A percentile compares a stretch with the other conserved stretches of the same genome.
phyloP scores from a whole-genome alignment of 2,797 vertebrate species.

The Eupleurogrammus muticus region DNA sequence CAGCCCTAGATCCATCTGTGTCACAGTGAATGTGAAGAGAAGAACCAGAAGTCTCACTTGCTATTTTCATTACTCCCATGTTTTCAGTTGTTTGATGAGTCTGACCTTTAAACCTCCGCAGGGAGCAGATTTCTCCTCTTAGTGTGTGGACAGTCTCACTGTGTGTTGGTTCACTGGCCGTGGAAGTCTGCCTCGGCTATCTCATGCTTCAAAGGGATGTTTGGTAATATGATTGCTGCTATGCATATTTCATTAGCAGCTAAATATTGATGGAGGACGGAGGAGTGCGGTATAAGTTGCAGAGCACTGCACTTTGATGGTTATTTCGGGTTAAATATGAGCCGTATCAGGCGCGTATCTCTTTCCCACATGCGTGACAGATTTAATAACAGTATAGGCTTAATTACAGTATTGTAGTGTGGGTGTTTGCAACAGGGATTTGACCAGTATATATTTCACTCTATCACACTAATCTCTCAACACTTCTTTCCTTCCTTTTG shows the following conservation, averaged over 20 bases:
- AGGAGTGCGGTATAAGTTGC: constrained; percentile 46
- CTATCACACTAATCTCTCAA: not conserved
- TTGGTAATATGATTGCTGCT: constrained; percentile 57
- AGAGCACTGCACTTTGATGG: constrained; percentile 48
- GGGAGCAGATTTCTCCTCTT: constrained; percentile 14
- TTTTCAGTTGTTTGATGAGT: constrained; percentile 2
- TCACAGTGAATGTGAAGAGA: not conserved
- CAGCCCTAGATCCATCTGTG: too few species aligned
- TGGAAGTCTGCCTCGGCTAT: constrained; percentile 34
- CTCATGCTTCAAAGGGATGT: constrained; percentile 51
- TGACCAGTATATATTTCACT: not conserved
- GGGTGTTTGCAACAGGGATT: constrained; percentile 18
- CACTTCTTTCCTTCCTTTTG: not conserved
- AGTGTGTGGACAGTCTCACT: constrained; percentile 17
- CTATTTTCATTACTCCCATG: constrained; percentile 10
- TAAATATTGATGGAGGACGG: constrained; percentile 70
- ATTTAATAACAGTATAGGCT: constrained; percentile 32
- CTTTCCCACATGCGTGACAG: constrained; percentile 15
- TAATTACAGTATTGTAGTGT: constrained; percentile 23
- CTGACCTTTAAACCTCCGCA: constrained; percentile 17
- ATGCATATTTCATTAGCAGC: constrained; percentile 73
- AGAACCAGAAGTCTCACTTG: not conserved
- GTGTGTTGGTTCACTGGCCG: constrained; percentile 44
- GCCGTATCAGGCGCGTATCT: not conserved
- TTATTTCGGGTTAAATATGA: constrained; percentile 65